Evolutionary conservation across 2,888 invertebrate species (phyloP), one percentile per base, ranked within the genome.

Genomic region (Syritta pipiens): DNA sequence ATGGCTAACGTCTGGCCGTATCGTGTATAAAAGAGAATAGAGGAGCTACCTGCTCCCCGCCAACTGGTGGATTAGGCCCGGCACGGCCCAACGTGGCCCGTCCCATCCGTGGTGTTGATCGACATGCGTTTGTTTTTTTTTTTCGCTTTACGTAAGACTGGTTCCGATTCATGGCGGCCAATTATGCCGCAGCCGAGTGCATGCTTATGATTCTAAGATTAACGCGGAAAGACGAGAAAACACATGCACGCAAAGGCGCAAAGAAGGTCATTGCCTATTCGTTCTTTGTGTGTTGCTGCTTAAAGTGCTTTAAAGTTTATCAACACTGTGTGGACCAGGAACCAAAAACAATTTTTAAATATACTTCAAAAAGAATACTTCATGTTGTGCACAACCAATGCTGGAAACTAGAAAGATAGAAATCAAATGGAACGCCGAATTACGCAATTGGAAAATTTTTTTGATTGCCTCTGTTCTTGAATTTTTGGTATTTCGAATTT

Each of bases 241-340:
- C 67, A 40, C 42, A 40, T 53, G 44, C n/a, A 28, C 51, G 26
- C 44, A 22, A 26, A 4, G 7, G 2, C 12, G n/a, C 24, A 79
- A 65, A 67, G 60, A 79, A 72, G 79, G 79, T 79, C 71, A 79
- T 72, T 79, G 79, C 57, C 72, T n/a, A n/a, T n/a, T n/a, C n/a
- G n/a, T n/a, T n/a, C n/a, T n/a, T n/a, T n/a, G n/a, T 55, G 26
- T 24, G 24, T 26, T 2, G 6, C 6, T 12, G 12, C 1, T 6
- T n/a, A 4, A 42, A 28, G 48, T 49, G 48, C 48, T 49, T 28
- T 19, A 49, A 49, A 49, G 30, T 30, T n/a, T 24, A 44, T 24
- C 40, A 62, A 48, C n/a, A n/a, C n/a, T n/a, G n/a, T 44, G 63
- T 42, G 24, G 24, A 14, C 42, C 20, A 10, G 2, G 6, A 30